Conservation (phyloP, 2,797 vertebrate genomes). For the Notoglanidium macrostoma region DNA sequence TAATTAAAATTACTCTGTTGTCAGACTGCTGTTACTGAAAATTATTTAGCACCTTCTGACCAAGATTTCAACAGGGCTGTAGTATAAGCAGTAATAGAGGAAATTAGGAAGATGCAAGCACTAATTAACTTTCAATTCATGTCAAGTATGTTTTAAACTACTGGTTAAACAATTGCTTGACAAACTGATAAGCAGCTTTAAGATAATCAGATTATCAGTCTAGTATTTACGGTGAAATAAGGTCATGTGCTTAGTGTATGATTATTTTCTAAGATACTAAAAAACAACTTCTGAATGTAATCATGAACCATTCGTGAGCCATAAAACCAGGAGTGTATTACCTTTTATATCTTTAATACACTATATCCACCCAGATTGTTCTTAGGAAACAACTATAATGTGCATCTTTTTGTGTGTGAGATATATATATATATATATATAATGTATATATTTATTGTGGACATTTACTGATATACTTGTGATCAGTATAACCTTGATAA, state of each 20-base stretch:
- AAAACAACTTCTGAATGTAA: conserved; percentile 16
- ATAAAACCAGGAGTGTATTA: conserved; percentile 18
- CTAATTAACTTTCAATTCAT: background rate
- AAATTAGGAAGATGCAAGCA: background rate
- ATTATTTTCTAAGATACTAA: conserved; percentile 4
- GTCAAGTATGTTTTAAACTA: background rate
- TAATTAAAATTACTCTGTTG: background rate
- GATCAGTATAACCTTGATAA: conserved; percentile 23
- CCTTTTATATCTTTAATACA: conserved; percentile 24
- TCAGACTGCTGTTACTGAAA: background rate
- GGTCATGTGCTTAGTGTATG: background rate
- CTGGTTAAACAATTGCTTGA: background rate
- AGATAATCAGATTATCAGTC: conserved; percentile 8
- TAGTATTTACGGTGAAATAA: conserved; percentile 8
- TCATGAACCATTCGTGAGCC: background rate
- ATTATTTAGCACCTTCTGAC: background rate
- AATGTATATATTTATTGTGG: background rate
- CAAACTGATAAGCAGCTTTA: conserved; percentile 19
- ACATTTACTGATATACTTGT: background rate
- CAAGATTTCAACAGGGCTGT: background rate
- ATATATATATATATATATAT: too few relatives aligned
- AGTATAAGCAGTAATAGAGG: background rate
- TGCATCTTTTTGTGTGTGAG: background rate
- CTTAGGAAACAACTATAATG: background rate
- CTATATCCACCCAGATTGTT: conserved; percentile 8